These are phyloP conservation scores for Parauchenoglanis ngamensis DNA, from an alignment of 2,797 vertebrate species.

Conservation along the genomic window DNA sequence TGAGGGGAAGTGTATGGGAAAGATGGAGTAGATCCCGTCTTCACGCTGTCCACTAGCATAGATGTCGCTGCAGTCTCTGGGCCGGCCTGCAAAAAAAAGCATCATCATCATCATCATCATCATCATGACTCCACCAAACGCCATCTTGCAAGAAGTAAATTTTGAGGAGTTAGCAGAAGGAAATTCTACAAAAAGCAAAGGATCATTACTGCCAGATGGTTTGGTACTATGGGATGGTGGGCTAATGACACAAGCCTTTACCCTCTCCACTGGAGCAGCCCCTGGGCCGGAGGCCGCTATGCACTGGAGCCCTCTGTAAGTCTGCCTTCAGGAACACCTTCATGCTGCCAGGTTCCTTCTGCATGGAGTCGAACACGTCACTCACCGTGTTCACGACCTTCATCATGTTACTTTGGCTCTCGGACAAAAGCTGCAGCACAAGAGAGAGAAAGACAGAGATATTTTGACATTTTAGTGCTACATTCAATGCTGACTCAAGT, in stretches of 20 bases:
- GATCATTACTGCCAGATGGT: constrained; percentile 40
- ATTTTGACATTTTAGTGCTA: background rate
- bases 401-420: constrained; percentile 82
- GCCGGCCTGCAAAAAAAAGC: constrained; percentile 72
- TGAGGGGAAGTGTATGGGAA: constrained; percentile 81
- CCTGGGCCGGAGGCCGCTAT: constrained; percentile 66
- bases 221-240: constrained; percentile 13
- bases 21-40: constrained; percentile 89
- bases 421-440: constrained; percentile 77
- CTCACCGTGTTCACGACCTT: constrained; percentile 81
- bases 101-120: background rate
- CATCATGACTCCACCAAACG: background rate
- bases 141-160: constrained; percentile 5
- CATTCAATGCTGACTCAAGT: background rate
- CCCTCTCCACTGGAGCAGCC: constrained; percentile 75
- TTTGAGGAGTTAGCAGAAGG: background rate
- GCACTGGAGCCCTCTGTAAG: constrained; percentile 74
- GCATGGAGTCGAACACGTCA: constrained; percentile 78
- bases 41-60: constrained; percentile 77
- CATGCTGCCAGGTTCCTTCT: constrained; percentile 71
- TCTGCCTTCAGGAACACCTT: constrained; percentile 79
- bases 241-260: constrained; percentile 49
- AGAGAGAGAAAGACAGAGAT: background rate
- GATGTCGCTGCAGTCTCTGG: constrained; percentile 89
- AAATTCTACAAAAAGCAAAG: constrained; percentile 12